A percentile compares a stretch with the other conserved stretches of the same genome.
Conservation (phyloP, 2,888 invertebrate genomes). For the Stratiomys singularior region DNA sequence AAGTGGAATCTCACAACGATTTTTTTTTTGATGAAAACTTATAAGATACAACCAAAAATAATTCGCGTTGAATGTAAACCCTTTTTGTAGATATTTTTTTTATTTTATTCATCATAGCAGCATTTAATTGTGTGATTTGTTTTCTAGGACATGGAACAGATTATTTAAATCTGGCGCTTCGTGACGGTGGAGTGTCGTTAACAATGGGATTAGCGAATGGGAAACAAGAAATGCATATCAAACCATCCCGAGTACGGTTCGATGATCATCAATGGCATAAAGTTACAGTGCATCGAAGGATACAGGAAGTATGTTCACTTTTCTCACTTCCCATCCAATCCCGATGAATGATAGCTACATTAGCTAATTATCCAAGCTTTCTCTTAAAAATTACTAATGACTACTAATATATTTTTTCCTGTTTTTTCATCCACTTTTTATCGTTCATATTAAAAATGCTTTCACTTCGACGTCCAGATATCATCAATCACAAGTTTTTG, state of each 20-base stretch:
- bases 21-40: too few species aligned
- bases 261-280: conserved; percentile 98
- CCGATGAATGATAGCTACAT: background rate
- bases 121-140: too few species aligned
- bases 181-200: conserved; percentile 88
- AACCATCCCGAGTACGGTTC: conserved; percentile 87
- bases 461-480: conserved; percentile 70
- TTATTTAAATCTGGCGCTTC: conserved; percentile 87
- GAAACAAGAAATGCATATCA: conserved; percentile 89
- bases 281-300: conserved; percentile 86
- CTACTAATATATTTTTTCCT: conserved; percentile 34
- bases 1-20: too few species aligned
- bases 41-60: too few species aligned
- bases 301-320: conserved; percentile 79
- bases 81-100: too few species aligned
- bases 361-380: conserved; percentile 29
- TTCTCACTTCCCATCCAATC: background rate
- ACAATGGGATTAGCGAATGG: conserved; percentile 92
- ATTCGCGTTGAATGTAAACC: too few species aligned
- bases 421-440: conserved; percentile 16
- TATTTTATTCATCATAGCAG: too few species aligned
- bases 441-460: conserved; percentile 56
- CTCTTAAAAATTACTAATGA: conserved; percentile 21
- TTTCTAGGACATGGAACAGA: conserved; percentile 85
- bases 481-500: conserved; percentile 89